These are phyloP conservation scores for Chaenocephalus aceratus DNA, from an alignment of 2,113 vertebrate species.

Conservation along the genomic window DNA sequence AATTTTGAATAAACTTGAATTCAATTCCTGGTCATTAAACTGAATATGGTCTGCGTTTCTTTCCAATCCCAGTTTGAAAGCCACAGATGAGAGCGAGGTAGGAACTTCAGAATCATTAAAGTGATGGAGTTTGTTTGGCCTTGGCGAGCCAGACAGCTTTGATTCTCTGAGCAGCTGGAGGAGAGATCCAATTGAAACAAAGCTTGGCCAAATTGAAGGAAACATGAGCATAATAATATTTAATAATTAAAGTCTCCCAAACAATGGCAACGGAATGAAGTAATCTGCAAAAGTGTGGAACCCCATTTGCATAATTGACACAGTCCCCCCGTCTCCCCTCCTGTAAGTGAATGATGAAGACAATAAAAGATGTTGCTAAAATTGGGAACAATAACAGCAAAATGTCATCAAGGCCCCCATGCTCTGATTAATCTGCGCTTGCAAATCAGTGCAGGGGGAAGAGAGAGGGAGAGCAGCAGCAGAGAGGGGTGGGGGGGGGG, in stretches of 20 bases:
- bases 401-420: conserved; percentile 97
- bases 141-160: conserved; percentile 91
- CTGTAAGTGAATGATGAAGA: conserved; percentile 99
- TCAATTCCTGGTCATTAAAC: conserved; percentile 98
- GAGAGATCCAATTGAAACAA: conserved; percentile 93
- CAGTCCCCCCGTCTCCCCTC: conserved; percentile 72
- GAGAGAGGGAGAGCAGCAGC: conserved; percentile 29
- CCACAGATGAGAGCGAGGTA: conserved; percentile 93
- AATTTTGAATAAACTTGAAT: conserved; percentile 99
- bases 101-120: conserved; percentile 98
- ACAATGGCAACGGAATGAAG: conserved; percentile 96
- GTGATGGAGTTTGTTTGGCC: conserved; percentile 96
- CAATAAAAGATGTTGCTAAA: conserved; percentile 99
- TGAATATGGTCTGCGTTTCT: conserved; percentile 89
- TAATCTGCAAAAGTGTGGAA: conserved; percentile 96
- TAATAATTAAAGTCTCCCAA: conserved; percentile 99
- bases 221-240: conserved; percentile 97
- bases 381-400: conserved; percentile 99
- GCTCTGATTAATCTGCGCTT: conserved; percentile 99
- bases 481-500: not conserved
- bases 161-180: conserved; percentile 96
- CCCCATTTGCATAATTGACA: conserved; percentile 99
- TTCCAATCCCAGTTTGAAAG: conserved; percentile 90
- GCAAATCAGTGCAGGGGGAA: conserved; percentile 93
- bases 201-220: conserved; percentile 94